phyloP scores from a whole-genome alignment of 1,140 invertebrate species.

The Drosophila lini region DNA sequence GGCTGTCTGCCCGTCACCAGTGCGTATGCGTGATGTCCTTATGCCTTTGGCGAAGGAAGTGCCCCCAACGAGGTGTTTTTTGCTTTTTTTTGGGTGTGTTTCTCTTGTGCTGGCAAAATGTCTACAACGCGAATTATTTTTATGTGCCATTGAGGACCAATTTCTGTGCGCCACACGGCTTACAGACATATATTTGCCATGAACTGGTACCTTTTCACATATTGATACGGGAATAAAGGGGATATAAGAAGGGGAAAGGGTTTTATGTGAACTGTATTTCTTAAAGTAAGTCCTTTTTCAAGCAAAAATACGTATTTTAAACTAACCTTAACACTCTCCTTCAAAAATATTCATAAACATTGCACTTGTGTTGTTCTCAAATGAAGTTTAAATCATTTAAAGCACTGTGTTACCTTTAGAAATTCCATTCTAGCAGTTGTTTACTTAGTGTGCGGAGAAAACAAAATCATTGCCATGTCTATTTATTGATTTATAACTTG shows the following conservation, averaged over 20 bases:
- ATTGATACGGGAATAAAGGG: not conserved
- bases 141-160: constrained; percentile 75
- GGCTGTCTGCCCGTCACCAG: constrained; percentile 67
- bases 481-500: constrained; percentile 10
- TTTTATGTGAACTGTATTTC: not conserved
- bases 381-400: not conserved
- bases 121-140: constrained; percentile 78
- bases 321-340: not conserved
- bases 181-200: constrained; percentile 31
- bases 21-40: constrained; percentile 75
- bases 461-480: not conserved
- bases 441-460: not conserved
- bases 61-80: constrained; percentile 3
- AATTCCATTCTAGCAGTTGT: constrained; percentile 1
- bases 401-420: not conserved
- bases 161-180: constrained; percentile 37
- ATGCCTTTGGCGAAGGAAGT: not conserved
- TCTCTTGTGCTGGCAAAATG: constrained; percentile 68
- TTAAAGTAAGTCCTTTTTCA: not conserved
- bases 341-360: not conserved
- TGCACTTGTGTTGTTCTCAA: not conserved
- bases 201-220: constrained; percentile 21
- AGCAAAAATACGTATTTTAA: not conserved
- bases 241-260: not conserved
- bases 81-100: not conserved